Conservation (phyloP, 2,113 vertebrate genomes). For the Trogon surrucura region DNA sequence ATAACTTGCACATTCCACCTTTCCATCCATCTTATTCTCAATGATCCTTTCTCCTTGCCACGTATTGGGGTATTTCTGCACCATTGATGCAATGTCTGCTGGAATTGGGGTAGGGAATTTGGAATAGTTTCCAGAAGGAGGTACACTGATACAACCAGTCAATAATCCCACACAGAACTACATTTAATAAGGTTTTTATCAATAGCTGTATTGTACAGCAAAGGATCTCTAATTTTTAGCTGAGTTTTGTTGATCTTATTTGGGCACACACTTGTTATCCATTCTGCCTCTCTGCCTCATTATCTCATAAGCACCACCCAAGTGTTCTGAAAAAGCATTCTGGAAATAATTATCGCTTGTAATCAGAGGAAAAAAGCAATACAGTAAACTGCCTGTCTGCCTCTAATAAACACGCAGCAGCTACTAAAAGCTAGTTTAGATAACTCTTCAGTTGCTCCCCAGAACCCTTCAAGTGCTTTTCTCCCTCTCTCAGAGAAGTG, state of each 20-base stretch:
- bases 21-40: background rate
- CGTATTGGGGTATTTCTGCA: background rate
- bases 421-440: conserved; percentile 25
- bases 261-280: background rate
- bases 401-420: background rate
- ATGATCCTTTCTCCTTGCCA: background rate
- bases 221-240: background rate
- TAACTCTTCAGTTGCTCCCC: conserved; percentile 1
- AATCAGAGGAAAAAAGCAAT: background rate
- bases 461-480: conserved; percentile 9
- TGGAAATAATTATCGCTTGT: conserved; percentile 13
- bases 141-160: background rate
- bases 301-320: background rate
- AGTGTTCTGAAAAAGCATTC: background rate
- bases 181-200: background rate
- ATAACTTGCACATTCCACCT: background rate
- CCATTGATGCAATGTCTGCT: background rate
- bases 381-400: background rate
- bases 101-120: background rate
- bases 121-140: background rate
- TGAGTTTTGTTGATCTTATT: background rate
- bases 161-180: background rate
- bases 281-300: background rate
- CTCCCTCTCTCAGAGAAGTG: background rate
- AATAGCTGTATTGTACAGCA: background rate